Percentiles rank a stretch among this genome's conserved stretches.
These are phyloP conservation scores for Suncus etruscus DNA, from an alignment of 2,113 vertebrate species.

Conservation along the genomic window DNA sequence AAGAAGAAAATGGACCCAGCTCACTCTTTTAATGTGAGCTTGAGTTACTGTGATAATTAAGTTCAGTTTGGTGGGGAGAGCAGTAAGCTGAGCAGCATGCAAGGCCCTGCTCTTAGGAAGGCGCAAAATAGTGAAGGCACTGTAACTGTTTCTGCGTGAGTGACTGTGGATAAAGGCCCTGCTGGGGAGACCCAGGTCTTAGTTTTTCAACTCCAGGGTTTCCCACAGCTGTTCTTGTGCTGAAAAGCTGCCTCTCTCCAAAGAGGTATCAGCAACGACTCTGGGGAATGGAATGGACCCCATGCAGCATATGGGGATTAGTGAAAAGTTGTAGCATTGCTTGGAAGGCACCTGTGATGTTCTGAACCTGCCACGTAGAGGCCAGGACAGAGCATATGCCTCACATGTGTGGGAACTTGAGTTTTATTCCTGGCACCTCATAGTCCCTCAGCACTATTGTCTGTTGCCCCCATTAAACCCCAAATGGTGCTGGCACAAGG, in stretches of 20 bases:
- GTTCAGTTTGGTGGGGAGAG: not conserved
- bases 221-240: not conserved
- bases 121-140: not conserved
- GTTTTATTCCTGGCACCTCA: too few species aligned
- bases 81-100: not conserved
- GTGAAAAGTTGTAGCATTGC: not conserved
- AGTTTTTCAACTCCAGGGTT: not conserved
- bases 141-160: not conserved
- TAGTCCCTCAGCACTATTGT: too few species aligned
- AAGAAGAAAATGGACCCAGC: not conserved
- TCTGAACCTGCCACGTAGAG: not conserved
- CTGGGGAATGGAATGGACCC: not conserved
- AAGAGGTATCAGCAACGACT: not conserved
- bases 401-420: too few species aligned
- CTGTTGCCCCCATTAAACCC: too few species aligned
- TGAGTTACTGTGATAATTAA: constrained; percentile 57
- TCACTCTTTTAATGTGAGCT: constrained; percentile 39
- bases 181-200: not conserved
- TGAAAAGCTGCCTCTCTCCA: not conserved
- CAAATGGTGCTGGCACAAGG: too few species aligned
- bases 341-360: not conserved
- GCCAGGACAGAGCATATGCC: too few species aligned
- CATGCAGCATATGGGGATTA: not conserved
- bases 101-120: not conserved
- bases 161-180: not conserved